These are phyloP conservation scores for Bufotes viridis DNA, from an alignment of 2,797 vertebrate genomes.

Conservation along the genomic window DNA sequence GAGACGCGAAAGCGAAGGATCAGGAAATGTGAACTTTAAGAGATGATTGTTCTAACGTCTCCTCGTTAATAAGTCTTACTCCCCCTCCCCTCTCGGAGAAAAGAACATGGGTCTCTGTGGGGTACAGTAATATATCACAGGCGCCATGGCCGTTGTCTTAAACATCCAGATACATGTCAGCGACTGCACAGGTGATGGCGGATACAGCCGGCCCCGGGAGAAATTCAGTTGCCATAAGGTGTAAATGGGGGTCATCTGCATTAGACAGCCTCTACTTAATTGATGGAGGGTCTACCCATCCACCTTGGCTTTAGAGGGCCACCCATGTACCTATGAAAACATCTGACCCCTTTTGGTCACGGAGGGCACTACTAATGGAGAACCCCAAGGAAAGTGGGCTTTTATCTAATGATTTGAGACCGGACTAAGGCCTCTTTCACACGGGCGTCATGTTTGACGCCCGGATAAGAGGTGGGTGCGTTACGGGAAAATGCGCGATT, in stretches of 20 bases:
- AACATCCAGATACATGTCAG: neutral
- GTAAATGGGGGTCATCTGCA: neutral
- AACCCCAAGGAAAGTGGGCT: too few species aligned
- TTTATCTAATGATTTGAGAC: too few species aligned
- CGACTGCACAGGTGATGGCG: neutral
- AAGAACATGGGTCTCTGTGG: neutral
- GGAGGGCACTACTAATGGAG: too few species aligned
- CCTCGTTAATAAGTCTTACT: neutral
- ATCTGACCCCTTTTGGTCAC: too few species aligned
- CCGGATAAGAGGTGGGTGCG: too few species aligned
- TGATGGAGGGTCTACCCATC: neutral
- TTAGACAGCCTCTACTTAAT: neutral
- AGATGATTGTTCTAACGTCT: neutral
- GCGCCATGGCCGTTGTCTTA: too few species aligned
- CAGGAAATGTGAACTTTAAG: neutral
- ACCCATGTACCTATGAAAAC: too few species aligned
- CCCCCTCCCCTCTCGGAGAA: neutral
- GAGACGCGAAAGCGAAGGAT: constrained; percentile 3
- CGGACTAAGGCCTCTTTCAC: too few species aligned
- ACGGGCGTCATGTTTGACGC: too few species aligned
- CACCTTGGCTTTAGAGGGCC: neutral
- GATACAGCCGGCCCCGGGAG: neutral
- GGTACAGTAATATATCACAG: neutral
- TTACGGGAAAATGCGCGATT: too few species aligned
- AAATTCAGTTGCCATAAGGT: neutral